Conservation (phyloP, 2,888 invertebrate species). For the Smittia sp. region DNA sequence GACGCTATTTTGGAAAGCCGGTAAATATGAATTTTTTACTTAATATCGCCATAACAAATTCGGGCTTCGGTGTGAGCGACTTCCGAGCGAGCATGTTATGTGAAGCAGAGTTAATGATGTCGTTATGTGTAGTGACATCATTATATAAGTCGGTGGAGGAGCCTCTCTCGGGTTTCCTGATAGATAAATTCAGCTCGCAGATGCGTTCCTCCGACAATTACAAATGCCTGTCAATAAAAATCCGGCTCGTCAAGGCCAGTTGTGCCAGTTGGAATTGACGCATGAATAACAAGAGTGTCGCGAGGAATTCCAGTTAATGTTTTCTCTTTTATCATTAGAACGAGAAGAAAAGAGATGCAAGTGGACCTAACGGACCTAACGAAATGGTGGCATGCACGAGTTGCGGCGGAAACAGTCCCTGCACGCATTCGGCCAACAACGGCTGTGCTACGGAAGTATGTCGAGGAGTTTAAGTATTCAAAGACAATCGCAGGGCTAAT, state of each 20-base stretch:
- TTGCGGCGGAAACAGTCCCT: slow-evolving; percentile 74
- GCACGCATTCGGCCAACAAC: slow-evolving; percentile 83
- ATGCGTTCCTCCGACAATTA: too few relatives aligned
- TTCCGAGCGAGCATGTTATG: not conserved
- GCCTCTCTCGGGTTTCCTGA: too few relatives aligned
- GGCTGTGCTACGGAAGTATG: slow-evolving; percentile 82
- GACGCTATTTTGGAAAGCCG: not conserved
- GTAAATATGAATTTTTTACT: slow-evolving; percentile 12
- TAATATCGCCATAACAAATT: not conserved
- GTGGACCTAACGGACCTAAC: slow-evolving; percentile 73
- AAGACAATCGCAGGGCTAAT: slow-evolving; percentile 30
- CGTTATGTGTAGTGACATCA: not conserved
- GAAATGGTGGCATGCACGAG: slow-evolving; percentile 82
- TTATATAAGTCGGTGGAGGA: not conserved
- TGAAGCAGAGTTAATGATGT: not conserved
- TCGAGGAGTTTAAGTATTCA: slow-evolving; percentile 29
- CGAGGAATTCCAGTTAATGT: too few relatives aligned
- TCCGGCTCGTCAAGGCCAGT: too few relatives aligned
- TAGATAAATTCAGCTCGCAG: too few relatives aligned
- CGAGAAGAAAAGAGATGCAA: slow-evolving; percentile 79
- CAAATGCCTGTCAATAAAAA: too few relatives aligned
- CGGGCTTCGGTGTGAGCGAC: not conserved
- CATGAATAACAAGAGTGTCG: too few relatives aligned
- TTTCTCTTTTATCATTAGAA: slow-evolving; percentile 57
- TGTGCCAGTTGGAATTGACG: too few relatives aligned